Conservation (phyloP, 2,797 vertebrate genomes). For the Manis pentadactyla region DNA sequence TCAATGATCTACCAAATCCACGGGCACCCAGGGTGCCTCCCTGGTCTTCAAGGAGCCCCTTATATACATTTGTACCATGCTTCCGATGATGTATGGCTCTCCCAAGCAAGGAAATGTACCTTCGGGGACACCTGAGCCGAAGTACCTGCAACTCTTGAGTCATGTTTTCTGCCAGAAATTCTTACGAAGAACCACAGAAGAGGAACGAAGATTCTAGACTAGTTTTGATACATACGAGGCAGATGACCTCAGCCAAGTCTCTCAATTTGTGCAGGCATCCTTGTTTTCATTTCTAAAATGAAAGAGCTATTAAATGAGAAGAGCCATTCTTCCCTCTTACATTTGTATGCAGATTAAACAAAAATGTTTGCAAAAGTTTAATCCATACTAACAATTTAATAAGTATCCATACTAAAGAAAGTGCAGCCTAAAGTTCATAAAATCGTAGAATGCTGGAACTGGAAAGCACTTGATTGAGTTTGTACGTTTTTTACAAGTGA, state of each 20-base stretch:
- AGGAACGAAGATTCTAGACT: background rate
- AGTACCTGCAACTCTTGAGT: background rate
- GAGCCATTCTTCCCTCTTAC: background rate
- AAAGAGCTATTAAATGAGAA: background rate
- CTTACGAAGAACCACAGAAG: background rate
- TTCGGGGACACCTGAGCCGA: background rate
- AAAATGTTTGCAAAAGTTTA: background rate
- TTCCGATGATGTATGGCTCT: background rate
- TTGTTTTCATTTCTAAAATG: background rate
- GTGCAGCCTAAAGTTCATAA: background rate
- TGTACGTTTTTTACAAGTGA: background rate
- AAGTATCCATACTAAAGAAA: background rate
- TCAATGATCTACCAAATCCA: slow-evolving; percentile 76
- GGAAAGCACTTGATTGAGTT: background rate
- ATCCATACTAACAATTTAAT: background rate
- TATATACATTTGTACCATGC: background rate
- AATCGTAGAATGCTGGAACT: background rate
- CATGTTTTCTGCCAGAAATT: slow-evolving; percentile 1
- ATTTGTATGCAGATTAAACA: background rate
- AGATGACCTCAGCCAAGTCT: background rate
- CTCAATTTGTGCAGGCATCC: background rate
- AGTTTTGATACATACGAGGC: background rate
- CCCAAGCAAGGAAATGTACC: background rate
- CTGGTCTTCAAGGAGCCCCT: background rate
- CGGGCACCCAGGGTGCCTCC: fast-evolving